Conservation (phyloP, 2,113 vertebrate species). For the Petrocephalus zakoni region DNA sequence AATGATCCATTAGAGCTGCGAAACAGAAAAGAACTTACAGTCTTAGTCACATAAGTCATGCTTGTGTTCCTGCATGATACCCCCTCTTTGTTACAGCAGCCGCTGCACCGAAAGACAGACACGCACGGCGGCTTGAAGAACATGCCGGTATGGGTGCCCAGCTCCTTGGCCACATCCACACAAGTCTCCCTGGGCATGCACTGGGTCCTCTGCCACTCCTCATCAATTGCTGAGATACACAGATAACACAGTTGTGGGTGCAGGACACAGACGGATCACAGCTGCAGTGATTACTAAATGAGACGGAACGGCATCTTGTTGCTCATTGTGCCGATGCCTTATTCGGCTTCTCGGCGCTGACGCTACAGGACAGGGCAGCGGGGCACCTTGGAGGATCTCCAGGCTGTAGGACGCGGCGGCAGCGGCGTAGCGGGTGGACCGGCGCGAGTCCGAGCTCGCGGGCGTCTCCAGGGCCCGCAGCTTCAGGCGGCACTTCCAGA, state of each 20-base stretch:
- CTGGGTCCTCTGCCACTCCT: conserved; percentile 93
- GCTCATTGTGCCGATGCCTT: not conserved
- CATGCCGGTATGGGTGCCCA: conserved; percentile 74
- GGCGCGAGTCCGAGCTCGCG: conserved; percentile 57
- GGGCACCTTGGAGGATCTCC: conserved; percentile 83
- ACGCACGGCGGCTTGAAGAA: conserved; percentile 97
- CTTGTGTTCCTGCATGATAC: conserved; percentile 82
- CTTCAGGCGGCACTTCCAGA: conserved; percentile 85
- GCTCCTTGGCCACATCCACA: conserved; percentile 85
- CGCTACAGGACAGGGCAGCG: not conserved
- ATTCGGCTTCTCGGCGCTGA: no score
- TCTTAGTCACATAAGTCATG: conserved; percentile 82
- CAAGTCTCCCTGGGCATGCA: conserved; percentile 90
- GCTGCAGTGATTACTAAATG: not conserved
- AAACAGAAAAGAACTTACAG: conserved; percentile 61
- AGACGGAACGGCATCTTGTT: not conserved
- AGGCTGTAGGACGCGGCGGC: conserved; percentile 73
- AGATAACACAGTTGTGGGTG: not conserved
- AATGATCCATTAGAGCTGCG: not conserved
- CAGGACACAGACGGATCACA: not conserved
- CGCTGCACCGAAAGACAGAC: conserved; percentile 81
- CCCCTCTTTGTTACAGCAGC: conserved; percentile 92
- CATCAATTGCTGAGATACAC: conserved; percentile 75
- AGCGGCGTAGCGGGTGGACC: conserved; percentile 86
- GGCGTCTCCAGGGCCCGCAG: conserved; percentile 63